Base-by-base conservation (phyloP, 1,140 invertebrate genomes). In the Agrilus planipennis region DNA sequence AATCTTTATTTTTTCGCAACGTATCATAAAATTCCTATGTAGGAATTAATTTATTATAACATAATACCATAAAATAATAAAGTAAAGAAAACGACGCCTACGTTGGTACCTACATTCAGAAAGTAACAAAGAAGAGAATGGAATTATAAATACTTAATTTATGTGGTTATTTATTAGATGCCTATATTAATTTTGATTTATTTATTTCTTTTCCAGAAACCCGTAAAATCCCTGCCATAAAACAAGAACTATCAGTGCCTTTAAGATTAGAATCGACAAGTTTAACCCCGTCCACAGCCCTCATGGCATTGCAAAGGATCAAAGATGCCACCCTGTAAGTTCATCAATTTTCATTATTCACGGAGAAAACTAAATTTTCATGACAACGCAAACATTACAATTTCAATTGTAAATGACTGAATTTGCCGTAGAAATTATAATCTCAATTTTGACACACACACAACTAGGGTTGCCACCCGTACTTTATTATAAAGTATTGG, bases 311-410 rank as follows among this genome's bases (percentile, higher is more conserved):
- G 19, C 68, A 71, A 44, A 65, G 66, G 63, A 69, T 71, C 64
- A 71, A 71, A 50, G 68, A 71, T 53, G 63, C 68, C 18, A 69
- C 70, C 28, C 45, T 69, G 70, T 71, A 55, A 70, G 68, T 69
- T 55, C 18, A 11, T 25, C 23, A 35, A 6, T 16, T 25, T 6
- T 25, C 22, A 25, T 25, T 25, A 7, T 25, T 25, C 22, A 7
- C 5, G 5, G 5, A 11, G 14, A 10, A 6, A 32, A 32, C 14
- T 16, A 16, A 10, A 9, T 32, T 16, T 14, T 6, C 30, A 7
- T 10, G 6, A 7, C 10, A 7, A 9, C 7, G 15, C 6, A 5
- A 10, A 16, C 7, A 7, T 5, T 32, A 9, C 20, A 25, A 25
- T 25, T 25, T 25, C 11, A 25, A 25, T 25, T 6, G 11, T 25